A percentile compares a stretch with the other conserved stretches of the same genome.
Conservation (phyloP, 2,888 invertebrate genomes). For the Dromius quadrimaculatus region DNA sequence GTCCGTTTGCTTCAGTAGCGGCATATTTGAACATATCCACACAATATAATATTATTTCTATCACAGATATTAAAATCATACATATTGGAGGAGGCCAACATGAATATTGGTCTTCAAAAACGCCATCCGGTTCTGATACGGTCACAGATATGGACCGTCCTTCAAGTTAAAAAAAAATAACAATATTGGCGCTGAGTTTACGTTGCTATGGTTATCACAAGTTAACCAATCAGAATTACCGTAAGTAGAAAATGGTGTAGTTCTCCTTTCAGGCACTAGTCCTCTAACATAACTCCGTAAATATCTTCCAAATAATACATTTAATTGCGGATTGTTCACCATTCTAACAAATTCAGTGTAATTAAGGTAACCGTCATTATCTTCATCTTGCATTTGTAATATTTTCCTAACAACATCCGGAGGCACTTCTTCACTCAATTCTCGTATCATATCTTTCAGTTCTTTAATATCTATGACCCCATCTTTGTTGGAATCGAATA, state of each 20-base stretch:
- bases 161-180: too few species aligned
- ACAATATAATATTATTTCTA: conserved; percentile 80
- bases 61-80: conserved; percentile 85
- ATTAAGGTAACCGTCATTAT: conserved; percentile 71
- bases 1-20: conserved; percentile 70
- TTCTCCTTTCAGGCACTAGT: conserved; percentile 66
- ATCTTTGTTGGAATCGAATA: conserved; percentile 36
- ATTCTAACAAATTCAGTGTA: conserved; percentile 77
- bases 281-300: conserved; percentile 71
- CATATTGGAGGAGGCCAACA: conserved; percentile 89
- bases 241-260: too few species aligned
- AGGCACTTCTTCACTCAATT: conserved; percentile 65
- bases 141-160: conserved; percentile 10
- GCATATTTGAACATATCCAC: conserved; percentile 21
- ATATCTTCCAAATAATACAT: conserved; percentile 72
- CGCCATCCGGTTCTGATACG: conserved; percentile 57
- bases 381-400: conserved; percentile 71
- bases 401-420: conserved; percentile 75
- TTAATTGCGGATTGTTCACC: conserved; percentile 71
- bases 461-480: conserved; percentile 38
- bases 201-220: too few species aligned
- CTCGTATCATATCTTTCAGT: conserved; percentile 15
- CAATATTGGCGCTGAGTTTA: too few species aligned
- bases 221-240: too few species aligned
- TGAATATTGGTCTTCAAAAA: conserved; percentile 88